Percentiles rank a stretch among this genome's conserved stretches.
phyloP scores from a whole-genome alignment of 2,797 vertebrate species.

The Mus caroli region DNA sequence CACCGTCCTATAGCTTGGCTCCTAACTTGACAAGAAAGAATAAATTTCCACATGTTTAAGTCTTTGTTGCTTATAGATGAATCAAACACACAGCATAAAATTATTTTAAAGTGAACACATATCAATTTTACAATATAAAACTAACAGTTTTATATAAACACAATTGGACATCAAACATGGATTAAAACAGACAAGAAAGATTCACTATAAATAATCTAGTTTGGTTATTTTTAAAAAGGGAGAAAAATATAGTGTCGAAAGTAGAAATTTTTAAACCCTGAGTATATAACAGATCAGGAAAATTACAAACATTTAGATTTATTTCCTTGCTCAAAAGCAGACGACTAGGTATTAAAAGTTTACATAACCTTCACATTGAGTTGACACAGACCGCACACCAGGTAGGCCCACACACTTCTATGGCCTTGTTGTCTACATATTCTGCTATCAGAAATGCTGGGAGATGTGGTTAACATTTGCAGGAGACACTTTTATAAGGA shows the following conservation, averaged over 20 bases:
- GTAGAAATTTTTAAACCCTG: constrained; percentile 20
- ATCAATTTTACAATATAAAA: constrained; percentile 60
- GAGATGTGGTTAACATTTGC: constrained; percentile 47
- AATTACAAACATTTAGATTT: constrained; percentile 69
- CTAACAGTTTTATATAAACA: constrained; percentile 61
- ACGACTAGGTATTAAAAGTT: constrained; percentile 64
- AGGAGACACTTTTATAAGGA: constrained; percentile 83
- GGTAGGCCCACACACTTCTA: constrained; percentile 50
- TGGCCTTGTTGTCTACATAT: constrained; percentile 29
- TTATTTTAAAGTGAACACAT: constrained; percentile 30
- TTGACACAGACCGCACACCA: constrained; percentile 72
- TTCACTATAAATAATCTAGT: constrained; percentile 34
- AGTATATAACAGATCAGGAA: constrained; percentile 46
- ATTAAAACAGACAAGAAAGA: constrained; percentile 69
- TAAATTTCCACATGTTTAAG: not conserved
- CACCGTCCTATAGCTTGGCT: not conserved
- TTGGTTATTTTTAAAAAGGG: constrained; percentile 60
- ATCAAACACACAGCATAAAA: constrained; percentile 25
- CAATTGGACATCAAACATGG: constrained; percentile 25
- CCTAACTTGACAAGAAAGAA: not conserved
- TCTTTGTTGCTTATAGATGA: constrained; percentile 44
- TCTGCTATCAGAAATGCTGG: not conserved
- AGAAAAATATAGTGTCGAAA: constrained; percentile 56
- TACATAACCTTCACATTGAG: constrained; percentile 55
- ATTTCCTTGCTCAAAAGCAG: constrained; percentile 54